Conservation (phyloP, 2,113 vertebrate genomes). For the Lepidothrix coronata region DNA sequence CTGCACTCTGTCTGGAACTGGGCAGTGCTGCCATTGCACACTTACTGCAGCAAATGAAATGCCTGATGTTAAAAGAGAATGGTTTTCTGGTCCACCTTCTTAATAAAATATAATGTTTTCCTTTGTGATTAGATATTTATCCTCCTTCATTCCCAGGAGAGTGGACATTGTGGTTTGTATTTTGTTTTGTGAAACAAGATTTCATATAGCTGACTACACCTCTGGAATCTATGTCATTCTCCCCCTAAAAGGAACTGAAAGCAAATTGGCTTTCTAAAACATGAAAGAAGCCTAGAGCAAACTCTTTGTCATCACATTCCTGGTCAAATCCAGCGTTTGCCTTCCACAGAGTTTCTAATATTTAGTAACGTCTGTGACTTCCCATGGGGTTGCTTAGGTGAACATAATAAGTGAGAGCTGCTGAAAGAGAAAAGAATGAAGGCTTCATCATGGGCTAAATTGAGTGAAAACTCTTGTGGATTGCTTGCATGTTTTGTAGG, state of each 20-base stretch:
- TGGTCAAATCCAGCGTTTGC: conserved; percentile 5
- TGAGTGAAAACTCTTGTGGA: neutral
- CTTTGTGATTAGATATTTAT: neutral
- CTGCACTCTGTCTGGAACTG: neutral
- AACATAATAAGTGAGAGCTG: neutral
- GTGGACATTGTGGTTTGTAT: neutral
- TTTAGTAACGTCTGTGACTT: conserved; percentile 12
- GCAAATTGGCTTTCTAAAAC: conserved; percentile 31
- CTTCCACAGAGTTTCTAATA: neutral
- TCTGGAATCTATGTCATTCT: conserved; percentile 32
- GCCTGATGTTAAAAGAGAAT: neutral
- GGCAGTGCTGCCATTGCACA: neutral
- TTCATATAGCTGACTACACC: neutral
- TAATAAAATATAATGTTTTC: neutral
- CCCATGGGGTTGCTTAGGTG: neutral
- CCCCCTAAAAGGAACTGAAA: conserved; percentile 7
- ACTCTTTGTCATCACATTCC: conserved; percentile 45
- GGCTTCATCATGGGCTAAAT: neutral
- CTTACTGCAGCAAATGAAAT: neutral
- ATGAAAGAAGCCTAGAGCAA: conserved; percentile 27
- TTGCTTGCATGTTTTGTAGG: neutral
- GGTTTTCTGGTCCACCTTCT: neutral
- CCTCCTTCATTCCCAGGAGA: neutral
- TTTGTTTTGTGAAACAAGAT: conserved; percentile 2
- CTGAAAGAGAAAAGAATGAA: neutral